Evolutionary conservation across 2,797 vertebrate genomes (phyloP).

Genomic region (Smutsia gigantea): DNA sequence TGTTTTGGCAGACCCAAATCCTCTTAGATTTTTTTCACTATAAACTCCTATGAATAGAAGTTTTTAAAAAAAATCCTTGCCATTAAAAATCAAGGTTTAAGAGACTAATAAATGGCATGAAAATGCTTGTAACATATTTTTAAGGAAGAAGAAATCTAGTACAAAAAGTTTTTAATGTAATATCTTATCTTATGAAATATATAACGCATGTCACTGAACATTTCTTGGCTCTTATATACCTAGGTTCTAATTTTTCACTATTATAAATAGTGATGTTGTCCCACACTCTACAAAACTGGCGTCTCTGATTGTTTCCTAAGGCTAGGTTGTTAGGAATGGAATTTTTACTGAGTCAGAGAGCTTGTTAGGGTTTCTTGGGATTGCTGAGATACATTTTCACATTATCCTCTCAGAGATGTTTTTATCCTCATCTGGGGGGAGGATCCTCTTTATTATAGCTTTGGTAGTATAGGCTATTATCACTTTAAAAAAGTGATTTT

Average conservation of each 20-base stretch:
- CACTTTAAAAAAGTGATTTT: background rate
- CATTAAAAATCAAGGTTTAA: background rate
- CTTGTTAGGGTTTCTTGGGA: background rate
- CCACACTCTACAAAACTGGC: background rate
- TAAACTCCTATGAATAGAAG: background rate
- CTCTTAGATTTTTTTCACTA: background rate
- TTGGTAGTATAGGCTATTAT: background rate
- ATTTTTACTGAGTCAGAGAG: background rate
- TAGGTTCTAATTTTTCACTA: background rate
- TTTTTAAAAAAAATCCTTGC: background rate
- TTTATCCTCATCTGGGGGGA: background rate
- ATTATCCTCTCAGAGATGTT: background rate
- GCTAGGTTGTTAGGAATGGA: background rate
- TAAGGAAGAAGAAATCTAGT: background rate
- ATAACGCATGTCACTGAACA: background rate
- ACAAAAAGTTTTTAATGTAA: background rate
- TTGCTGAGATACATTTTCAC: background rate
- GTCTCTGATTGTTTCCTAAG: background rate
- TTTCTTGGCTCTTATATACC: background rate
- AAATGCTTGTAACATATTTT: background rate
- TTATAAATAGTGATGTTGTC: background rate
- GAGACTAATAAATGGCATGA: background rate
- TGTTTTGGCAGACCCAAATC: background rate
- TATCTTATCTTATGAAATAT: background rate
- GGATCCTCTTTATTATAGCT: background rate